Evolutionary conservation across 2,797 vertebrate species (phyloP).

Genomic region (Leptatherina wallacei): DNA sequence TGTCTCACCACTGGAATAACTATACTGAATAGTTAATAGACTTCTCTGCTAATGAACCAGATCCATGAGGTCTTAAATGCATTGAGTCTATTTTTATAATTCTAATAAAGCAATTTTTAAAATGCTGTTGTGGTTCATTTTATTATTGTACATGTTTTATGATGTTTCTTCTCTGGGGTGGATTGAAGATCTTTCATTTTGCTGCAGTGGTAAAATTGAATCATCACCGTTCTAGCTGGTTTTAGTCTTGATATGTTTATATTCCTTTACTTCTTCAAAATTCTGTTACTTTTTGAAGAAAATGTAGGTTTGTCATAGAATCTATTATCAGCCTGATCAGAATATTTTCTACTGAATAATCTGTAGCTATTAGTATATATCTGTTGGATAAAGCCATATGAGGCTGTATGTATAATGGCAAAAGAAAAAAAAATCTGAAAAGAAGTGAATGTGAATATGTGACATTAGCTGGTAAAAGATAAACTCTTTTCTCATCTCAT

Average conservation of each 20-base stretch:
- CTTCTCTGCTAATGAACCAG: slow-evolving; percentile 50
- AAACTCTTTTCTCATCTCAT: too few relatives aligned
- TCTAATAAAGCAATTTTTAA: slow-evolving; percentile 78
- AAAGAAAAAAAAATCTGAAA: too few relatives aligned
- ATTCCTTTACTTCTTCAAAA: neutral
- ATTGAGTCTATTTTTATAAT: slow-evolving; percentile 65
- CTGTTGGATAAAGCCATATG: too few relatives aligned
- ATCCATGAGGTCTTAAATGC: slow-evolving; percentile 55
- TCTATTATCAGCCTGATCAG: too few relatives aligned
- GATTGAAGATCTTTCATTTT: neutral
- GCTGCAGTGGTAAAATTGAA: neutral
- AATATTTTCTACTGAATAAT: too few relatives aligned
- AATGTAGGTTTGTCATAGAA: neutral
- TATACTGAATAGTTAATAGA: slow-evolving; percentile 67
- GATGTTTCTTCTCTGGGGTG: neutral
- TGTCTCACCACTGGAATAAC: slow-evolving; percentile 60
- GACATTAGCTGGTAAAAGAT: too few relatives aligned
- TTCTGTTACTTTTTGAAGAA: neutral
- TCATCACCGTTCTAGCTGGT: too few relatives aligned
- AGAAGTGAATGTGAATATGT: too few relatives aligned
- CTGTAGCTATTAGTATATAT: too few relatives aligned
- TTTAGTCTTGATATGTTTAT: neutral
- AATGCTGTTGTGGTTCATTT: slow-evolving; percentile 42
- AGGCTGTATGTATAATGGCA: too few relatives aligned
- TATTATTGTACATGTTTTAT: slow-evolving; percentile 16